phyloP scores from a whole-genome alignment of 1,140 invertebrate species.

The Fopius arisanus region DNA sequence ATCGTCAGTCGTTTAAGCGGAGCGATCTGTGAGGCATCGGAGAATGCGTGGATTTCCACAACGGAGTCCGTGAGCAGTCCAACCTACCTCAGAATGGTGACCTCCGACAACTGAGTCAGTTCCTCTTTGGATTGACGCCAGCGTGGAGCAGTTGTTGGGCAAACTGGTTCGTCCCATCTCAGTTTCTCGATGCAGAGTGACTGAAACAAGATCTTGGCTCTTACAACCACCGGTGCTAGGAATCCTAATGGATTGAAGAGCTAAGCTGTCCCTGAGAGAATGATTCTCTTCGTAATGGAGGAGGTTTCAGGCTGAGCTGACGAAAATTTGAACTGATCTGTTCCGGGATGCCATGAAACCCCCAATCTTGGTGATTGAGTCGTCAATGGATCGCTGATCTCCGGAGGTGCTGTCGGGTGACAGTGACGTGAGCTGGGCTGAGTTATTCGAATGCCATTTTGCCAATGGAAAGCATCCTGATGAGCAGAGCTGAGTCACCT shows the following conservation, averaged over 20 bases:
- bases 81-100: conserved; percentile 37
- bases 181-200: conserved; percentile 33
- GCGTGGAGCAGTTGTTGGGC: background rate
- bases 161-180: conserved; percentile 33
- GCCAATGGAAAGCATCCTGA: conserved; percentile 26
- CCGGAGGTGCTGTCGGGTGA: no score
- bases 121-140: conserved; percentile 21
- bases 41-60: background rate
- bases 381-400: background rate
- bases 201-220: conserved; percentile 35
- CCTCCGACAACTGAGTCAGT: conserved; percentile 15
- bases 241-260: conserved; percentile 30
- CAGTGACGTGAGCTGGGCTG: background rate
- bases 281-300: conserved; percentile 4
- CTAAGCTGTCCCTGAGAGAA: conserved; percentile 14
- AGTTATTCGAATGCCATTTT: conserved; percentile 26
- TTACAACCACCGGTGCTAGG: conserved; percentile 17
- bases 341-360: background rate
- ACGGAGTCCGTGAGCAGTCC: no score
- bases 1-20: conserved; percentile 21
- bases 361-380: background rate
- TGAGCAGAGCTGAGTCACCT: background rate
- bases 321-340: conserved; percentile 22
- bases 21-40: conserved; percentile 20
- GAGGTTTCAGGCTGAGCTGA: background rate